A percentile compares a stretch with the other conserved stretches of the same genome.
Conservation (phyloP, 2,888 invertebrate species). For the Argyra leucocephala region DNA sequence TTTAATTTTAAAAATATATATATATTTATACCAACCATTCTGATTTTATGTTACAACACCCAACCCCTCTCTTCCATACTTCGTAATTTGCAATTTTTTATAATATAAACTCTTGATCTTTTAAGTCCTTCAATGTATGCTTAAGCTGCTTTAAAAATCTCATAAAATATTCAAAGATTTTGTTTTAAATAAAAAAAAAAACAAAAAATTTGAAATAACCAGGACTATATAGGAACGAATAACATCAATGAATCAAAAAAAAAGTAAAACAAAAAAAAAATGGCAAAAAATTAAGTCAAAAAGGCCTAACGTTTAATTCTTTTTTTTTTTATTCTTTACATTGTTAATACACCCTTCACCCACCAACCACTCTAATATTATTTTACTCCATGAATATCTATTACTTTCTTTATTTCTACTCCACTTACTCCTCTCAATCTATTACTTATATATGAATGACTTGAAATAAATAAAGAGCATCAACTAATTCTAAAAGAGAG, state of each 20-base stretch:
- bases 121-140: background rate
- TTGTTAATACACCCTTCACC: too few species aligned
- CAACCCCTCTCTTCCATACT: background rate
- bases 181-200: background rate
- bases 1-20: background rate
- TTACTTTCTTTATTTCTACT: too few species aligned
- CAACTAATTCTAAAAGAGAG: background rate
- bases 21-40: too few species aligned
- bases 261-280: background rate
- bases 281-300: constrained; percentile 2
- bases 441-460: background rate
- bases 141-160: background rate
- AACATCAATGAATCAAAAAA: background rate
- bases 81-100: too few species aligned
- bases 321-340: background rate
- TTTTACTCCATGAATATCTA: too few species aligned
- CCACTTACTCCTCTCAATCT: background rate
- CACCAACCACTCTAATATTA: too few species aligned
- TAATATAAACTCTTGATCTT: background rate
- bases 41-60: too few species aligned
- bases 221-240: too few species aligned
- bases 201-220: too few species aligned
- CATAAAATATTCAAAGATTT: constrained; percentile 3
- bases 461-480: background rate
- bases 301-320: background rate